Evolutionary conservation across 1,140 invertebrate species (phyloP).

Genomic region (Temnothorax curvispinosus): DNA sequence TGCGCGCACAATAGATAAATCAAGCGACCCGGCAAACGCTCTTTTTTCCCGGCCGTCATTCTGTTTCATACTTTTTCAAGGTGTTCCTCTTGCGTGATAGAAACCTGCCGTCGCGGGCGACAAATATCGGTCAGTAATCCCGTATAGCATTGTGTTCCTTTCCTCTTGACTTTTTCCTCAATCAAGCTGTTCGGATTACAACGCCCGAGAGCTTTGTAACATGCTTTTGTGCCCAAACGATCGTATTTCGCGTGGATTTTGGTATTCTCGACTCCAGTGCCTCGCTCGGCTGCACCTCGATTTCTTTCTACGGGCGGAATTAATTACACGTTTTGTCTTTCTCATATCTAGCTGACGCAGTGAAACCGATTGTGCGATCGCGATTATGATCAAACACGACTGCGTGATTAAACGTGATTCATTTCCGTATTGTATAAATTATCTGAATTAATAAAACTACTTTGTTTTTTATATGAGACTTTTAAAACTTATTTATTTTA

Average conservation of each 20-base stretch:
- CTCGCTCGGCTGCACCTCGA: conserved; percentile 4
- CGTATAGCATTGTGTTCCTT: conserved; percentile 29
- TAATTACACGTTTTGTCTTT: conserved; percentile 32
- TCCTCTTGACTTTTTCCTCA: conserved; percentile 35
- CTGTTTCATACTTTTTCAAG: conserved; percentile 5
- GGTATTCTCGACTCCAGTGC: conserved; percentile 13
- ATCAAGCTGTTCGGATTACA: conserved; percentile 45
- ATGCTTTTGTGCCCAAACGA: not conserved
- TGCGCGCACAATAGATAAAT: conserved; percentile 44
- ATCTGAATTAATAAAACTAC: not conserved
- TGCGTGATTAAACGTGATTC: not conserved
- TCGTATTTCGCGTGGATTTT: conserved; percentile 6
- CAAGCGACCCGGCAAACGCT: conserved; percentile 34
- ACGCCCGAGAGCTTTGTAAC: conserved; percentile 38
- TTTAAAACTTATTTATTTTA: not conserved
- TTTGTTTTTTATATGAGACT: not conserved
- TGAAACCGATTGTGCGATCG: not conserved
- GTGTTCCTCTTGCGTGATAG: conserved; percentile 13
- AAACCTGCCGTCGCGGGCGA: not conserved
- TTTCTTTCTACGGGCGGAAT: conserved; percentile 36
- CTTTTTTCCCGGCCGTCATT: conserved; percentile 42
- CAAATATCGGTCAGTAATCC: conserved; percentile 37
- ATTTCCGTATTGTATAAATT: not conserved
- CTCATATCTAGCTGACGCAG: conserved; percentile 10
- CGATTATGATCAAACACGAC: not conserved